These are phyloP conservation scores for Drosophila cognata DNA, from an alignment of 2,888 invertebrate genomes.

Conservation along the genomic window DNA sequence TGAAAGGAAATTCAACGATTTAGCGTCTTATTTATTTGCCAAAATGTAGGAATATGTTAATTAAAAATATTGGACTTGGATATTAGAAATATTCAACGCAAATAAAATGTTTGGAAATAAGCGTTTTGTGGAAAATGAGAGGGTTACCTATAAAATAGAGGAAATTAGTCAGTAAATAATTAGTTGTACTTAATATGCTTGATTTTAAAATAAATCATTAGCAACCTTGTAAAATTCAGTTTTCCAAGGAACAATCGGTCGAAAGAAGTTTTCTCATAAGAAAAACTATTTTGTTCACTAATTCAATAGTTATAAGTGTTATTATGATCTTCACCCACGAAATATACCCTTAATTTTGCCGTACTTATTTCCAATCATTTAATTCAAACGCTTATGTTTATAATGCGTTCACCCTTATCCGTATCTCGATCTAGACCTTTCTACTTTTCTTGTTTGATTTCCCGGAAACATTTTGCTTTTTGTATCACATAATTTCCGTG, in stretches of 20 bases:
- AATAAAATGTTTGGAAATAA: neutral
- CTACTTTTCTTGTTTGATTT: constrained; percentile 5
- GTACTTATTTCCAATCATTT: neutral
- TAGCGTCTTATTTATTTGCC: neutral
- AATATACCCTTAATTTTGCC: neutral
- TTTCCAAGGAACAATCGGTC: too few species aligned
- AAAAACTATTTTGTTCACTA: neutral
- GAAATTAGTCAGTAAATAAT: neutral
- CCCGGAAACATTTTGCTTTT: constrained; percentile 2
- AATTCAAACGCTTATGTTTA: neutral
- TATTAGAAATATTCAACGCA: neutral
- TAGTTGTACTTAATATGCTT: neutral
- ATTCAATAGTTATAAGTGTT: neutral
- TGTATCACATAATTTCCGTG: constrained; percentile 37
- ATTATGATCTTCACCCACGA: neutral
- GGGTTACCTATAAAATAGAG: too few species aligned
- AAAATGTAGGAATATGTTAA: neutral
- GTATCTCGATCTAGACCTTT: constrained; percentile 8
- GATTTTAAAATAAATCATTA: neutral
- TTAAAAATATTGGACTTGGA: neutral
- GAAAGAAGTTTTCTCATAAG: too few species aligned
- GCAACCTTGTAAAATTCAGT: neutral
- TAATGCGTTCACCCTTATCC: neutral
- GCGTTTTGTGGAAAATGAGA: neutral
- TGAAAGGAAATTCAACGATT: neutral